Conservation (phyloP, 2,113 vertebrate genomes). For the Dasyprocta punctata region DNA sequence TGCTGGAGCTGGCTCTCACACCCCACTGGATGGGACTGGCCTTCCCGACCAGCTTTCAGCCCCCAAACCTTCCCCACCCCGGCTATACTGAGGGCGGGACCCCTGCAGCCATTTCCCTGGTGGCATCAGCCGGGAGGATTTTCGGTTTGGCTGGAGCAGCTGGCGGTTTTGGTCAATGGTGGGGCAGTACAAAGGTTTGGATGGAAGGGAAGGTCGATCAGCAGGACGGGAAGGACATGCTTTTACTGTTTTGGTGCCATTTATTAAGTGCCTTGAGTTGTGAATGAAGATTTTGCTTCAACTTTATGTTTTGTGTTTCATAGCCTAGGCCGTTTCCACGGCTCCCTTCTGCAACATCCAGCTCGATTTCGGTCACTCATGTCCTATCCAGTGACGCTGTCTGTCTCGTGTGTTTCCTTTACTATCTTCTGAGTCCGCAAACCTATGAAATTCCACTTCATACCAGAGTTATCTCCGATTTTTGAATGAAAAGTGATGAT, state of each 20-base stretch:
- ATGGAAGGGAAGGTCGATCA: neutral
- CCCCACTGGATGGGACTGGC: neutral
- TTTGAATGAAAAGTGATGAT: neutral
- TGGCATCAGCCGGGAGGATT: neutral
- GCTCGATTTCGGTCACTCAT: neutral
- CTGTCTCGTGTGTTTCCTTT: neutral
- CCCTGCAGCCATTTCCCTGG: neutral
- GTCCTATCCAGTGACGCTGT: neutral
- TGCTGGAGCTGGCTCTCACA: neutral
- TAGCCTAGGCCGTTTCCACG: neutral
- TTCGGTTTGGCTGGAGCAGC: neutral
- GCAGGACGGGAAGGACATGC: neutral
- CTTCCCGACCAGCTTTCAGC: neutral
- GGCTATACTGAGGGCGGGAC: neutral
- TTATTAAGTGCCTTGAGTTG: neutral
- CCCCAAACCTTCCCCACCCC: neutral
- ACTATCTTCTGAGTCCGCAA: neutral
- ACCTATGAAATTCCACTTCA: neutral
- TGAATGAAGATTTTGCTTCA: neutral
- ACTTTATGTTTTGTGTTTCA: neutral
- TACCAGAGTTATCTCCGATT: neutral
- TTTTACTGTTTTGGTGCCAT: neutral
- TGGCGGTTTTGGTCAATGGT: neutral
- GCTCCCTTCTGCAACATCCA: neutral
- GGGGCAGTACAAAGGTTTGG: neutral